These are phyloP conservation scores for Remorina albescens DNA, from an alignment of 2,797 vertebrate species.

Conservation along the genomic window DNA sequence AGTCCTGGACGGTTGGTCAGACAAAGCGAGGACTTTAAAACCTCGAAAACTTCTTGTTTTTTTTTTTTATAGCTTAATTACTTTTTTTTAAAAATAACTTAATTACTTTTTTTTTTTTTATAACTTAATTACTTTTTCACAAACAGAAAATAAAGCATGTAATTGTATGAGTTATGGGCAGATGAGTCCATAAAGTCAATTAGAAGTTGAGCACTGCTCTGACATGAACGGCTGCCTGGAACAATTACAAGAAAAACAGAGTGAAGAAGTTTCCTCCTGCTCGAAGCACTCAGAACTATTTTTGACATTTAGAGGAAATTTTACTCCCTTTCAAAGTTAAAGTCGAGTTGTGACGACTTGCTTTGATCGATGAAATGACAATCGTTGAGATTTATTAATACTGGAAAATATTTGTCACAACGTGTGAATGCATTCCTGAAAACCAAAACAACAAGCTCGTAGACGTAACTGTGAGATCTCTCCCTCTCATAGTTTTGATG, in stretches of 20 bases:
- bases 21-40: no score
- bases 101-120: no score
- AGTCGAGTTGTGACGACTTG: no score
- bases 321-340: no score
- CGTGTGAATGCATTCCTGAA: background rate
- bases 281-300: background rate
- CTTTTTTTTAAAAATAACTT: no score
- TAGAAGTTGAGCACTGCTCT: background rate
- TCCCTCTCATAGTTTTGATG: constrained; percentile 52
- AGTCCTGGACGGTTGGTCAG: no score
- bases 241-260: background rate
- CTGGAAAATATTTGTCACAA: background rate
- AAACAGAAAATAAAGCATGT: background rate
- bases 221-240: background rate
- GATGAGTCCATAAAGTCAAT: background rate
- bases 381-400: no score
- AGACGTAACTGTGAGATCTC: constrained; percentile 16
- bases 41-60: no score
- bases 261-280: background rate
- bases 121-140: no score
- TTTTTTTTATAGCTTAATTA: no score
- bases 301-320: background rate
- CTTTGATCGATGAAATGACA: no score
- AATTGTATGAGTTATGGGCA: background rate
- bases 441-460: background rate